Base-by-base conservation (phyloP, 2,888 invertebrate species). In the Parasteatoda lunata region DNA sequence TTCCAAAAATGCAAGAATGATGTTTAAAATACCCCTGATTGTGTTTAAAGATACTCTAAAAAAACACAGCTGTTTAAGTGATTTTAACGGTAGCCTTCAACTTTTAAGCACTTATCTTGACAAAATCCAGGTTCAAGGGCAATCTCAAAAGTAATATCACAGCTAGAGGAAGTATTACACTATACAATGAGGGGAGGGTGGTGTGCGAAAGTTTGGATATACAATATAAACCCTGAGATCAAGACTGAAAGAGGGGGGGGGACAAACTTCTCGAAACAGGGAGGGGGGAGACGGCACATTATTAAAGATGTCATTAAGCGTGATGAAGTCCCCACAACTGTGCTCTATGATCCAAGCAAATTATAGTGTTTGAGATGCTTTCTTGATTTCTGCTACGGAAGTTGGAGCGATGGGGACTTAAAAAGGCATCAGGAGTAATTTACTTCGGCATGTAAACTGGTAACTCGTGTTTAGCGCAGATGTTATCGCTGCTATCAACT, bases 91-190 rank as follows among this genome's bases (percentile, higher is more conserved):
- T 54, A 54, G 54, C 13, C 54, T 54, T 54, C 13, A 8, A 11
- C 54, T 8, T 11, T 54, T 4, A 54, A 54, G 9, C 5, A 3
- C 69, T 6, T 69, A 45, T 71, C 45, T 30, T 69, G 77, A 77
- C 69, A 54, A 47, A 69, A 66, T 47, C 69, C 54, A 54, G 72
- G 77, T 79, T 79, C 79, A 79, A 79, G 79, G 79, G 15, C 71
- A 30, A 30, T 30, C 30, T 30, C 30, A 30, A 30, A 30, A 30
- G 30, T 30, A 30, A 30, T 30, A 30, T 30, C 30, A 30, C 30
- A 54, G 8, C 54, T 13, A 54, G 54, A 54, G 8, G 4, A 8
- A 3, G 54, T 54, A 8, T 54, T 54, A 3, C 54, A 4, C 8
- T 11, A 13, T 54, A n/a, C 9, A 15, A 71, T 30, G 8, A 9